These are phyloP conservation scores for Flexamia atlantica DNA, from an alignment of 2,888 invertebrate species.

Conservation along the genomic window DNA sequence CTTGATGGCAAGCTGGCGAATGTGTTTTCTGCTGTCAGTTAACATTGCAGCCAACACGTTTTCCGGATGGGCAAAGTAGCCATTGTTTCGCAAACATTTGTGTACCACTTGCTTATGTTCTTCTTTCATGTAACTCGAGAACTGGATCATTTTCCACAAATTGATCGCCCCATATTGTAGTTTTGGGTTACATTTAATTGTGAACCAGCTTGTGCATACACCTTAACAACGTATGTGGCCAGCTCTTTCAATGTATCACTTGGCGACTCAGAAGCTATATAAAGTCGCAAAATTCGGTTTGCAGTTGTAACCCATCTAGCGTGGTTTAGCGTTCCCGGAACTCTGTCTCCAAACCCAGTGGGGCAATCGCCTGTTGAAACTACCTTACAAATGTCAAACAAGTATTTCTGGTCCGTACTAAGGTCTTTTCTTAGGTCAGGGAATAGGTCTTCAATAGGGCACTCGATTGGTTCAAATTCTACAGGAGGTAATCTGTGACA, in stretches of 20 bases:
- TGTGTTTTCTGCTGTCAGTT: background rate
- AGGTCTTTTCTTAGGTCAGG: conserved; percentile 7
- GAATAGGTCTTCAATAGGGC: background rate
- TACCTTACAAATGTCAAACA: conserved; percentile 59
- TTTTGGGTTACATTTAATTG: background rate
- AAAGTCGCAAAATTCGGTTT: background rate
- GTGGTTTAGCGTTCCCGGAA: conserved; percentile 9
- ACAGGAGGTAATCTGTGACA: conserved; percentile 62
- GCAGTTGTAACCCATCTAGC: conserved; percentile 27
- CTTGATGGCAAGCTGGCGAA: background rate
- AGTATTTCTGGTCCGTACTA: conserved; percentile 63
- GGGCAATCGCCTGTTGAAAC: conserved; percentile 53
- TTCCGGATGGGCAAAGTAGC: conserved; percentile 52
- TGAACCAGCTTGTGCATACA: conserved; percentile 36
- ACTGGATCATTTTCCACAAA: background rate
- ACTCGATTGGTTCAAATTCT: conserved; percentile 58
- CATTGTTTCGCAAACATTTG: conserved; percentile 15
- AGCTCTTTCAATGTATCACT: background rate
- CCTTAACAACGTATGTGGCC: background rate
- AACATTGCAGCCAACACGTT: conserved; percentile 24
- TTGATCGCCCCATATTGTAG: background rate
- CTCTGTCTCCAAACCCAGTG: conserved; percentile 16
- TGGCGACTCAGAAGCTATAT: conserved; percentile 9
- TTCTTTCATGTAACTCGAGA: background rate
- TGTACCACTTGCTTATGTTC: background rate